Conservation (phyloP, 2,888 invertebrate species). For the Platycnemis pennipes region DNA sequence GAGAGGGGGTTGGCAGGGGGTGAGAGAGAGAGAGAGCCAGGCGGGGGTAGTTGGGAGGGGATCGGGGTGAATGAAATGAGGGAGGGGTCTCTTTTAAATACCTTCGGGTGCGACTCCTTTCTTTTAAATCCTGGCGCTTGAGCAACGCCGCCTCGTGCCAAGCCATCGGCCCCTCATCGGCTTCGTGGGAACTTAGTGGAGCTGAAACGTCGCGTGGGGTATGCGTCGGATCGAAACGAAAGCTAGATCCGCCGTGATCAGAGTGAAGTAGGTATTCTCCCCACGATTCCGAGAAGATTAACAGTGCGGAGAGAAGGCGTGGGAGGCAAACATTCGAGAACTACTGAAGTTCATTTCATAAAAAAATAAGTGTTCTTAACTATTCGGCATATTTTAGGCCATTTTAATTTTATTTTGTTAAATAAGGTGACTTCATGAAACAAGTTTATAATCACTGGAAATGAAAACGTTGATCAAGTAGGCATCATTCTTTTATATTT, state of each 20-base stretch:
- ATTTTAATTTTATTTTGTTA: no score
- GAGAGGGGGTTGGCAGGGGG: neutral
- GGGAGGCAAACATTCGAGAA: no score
- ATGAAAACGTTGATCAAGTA: no score
- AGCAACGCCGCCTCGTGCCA: conserved; percentile 18
- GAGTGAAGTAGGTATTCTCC: neutral
- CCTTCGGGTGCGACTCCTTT: conserved; percentile 57
- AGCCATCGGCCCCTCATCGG: conserved; percentile 37
- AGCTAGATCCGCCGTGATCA: no score
- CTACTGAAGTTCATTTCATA: no score
- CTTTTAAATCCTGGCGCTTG: conserved; percentile 23
- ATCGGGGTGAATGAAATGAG: neutral
- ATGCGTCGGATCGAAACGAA: neutral
- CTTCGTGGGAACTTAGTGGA: neutral
- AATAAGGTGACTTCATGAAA: no score
- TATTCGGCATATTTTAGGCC: no score
- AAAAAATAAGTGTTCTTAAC: no score
- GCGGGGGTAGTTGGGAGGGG: neutral
- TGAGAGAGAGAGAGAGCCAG: neutral
- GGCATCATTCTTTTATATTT: no score
- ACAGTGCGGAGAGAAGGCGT: neutral
- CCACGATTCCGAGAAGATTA: neutral
- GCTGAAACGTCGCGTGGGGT: neutral
- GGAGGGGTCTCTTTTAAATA: conserved; percentile 21
- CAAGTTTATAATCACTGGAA: no score